Evolutionary conservation across 2,797 vertebrate genomes (phyloP).

Genomic region (Spondyliosoma cantharus): DNA sequence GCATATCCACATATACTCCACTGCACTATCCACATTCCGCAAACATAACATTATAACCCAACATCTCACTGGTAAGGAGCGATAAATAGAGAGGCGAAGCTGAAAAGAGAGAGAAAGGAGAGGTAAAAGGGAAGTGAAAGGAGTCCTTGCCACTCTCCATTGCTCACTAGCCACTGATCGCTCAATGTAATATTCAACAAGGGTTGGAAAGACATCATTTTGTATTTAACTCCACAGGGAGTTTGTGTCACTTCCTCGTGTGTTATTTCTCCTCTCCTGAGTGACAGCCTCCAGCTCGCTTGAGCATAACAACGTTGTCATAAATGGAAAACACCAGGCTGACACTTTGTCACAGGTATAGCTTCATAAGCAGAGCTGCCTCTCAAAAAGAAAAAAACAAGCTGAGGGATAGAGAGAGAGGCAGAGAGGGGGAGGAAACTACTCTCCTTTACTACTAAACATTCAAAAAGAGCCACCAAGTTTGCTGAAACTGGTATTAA

Average conservation of each 20-base stretch:
- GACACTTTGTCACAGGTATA: slow-evolving; percentile 74
- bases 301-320: slow-evolving; percentile 71
- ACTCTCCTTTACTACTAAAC: slow-evolving; percentile 20
- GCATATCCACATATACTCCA: not conserved
- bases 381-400: slow-evolving; percentile 40
- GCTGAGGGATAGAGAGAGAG: slow-evolving; percentile 27
- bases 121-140: slow-evolving; percentile 30
- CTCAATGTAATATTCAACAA: slow-evolving; percentile 70
- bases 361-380: slow-evolving; percentile 62
- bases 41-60: slow-evolving; percentile 8
- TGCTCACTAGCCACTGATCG: slow-evolving; percentile 60
- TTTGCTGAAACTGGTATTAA: not conserved
- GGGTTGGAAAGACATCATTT: slow-evolving; percentile 68
- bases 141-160: slow-evolving; percentile 39
- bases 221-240: slow-evolving; percentile 75
- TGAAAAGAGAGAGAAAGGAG: slow-evolving; percentile 32
- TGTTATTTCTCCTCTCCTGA: slow-evolving; percentile 70
- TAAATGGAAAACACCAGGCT: slow-evolving; percentile 75
- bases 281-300: slow-evolving; percentile 69
- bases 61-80: slow-evolving; percentile 18
- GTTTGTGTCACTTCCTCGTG: slow-evolving; percentile 65
- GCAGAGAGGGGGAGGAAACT: slow-evolving; percentile 22
- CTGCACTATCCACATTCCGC: not conserved
- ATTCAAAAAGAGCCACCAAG: slow-evolving; percentile 10
- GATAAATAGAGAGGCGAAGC: slow-evolving; percentile 25